A percentile compares a stretch with the other conserved stretches of the same genome.
Conservation (phyloP, 1,140 invertebrate genomes). For the Ostrea denselamellosa region DNA sequence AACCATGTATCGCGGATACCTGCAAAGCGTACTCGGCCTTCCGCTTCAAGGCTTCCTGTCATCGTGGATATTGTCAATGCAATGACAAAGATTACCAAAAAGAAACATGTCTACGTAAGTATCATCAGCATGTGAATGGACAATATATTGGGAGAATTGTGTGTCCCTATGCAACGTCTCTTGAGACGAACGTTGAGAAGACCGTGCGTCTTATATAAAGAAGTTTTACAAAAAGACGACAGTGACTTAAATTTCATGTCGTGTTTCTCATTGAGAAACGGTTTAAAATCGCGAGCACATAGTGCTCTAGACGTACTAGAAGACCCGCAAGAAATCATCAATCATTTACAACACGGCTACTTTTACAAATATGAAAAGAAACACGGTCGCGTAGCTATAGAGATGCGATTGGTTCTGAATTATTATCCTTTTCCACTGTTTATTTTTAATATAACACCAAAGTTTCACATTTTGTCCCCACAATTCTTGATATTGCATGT, state of each 20-base stretch:
- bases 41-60: background rate
- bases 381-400: too few relatives aligned
- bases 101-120: conserved; percentile 5
- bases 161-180: background rate
- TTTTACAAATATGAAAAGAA: too few relatives aligned
- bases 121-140: background rate
- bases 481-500: too few relatives aligned
- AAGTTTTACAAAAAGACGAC: background rate
- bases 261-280: background rate
- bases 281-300: too few relatives aligned
- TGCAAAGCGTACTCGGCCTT: background rate
- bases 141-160: background rate
- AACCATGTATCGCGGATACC: background rate
- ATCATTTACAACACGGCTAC: too few relatives aligned
- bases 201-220: background rate
- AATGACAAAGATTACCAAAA: background rate
- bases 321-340: too few relatives aligned
- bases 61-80: background rate
- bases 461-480: too few relatives aligned
- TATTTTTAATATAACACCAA: too few relatives aligned
- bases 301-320: too few relatives aligned
- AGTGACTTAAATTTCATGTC: background rate
- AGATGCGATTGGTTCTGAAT: background rate
- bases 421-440: background rate
- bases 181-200: background rate